These are phyloP conservation scores for Natator depressus DNA, from an alignment of 2,113 vertebrate genomes.

Conservation along the genomic window DNA sequence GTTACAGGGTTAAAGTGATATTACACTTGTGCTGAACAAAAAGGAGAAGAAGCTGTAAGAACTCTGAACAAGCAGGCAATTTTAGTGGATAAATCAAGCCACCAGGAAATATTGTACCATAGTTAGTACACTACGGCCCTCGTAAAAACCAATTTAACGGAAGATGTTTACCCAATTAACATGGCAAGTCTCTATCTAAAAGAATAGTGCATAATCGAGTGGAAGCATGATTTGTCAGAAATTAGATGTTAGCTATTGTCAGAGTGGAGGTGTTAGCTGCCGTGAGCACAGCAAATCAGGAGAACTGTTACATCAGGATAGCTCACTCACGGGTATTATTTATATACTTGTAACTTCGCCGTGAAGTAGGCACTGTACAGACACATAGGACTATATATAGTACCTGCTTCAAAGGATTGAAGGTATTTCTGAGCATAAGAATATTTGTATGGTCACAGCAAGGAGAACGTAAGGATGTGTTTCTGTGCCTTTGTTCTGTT, in stretches of 20 bases:
- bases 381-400: not conserved
- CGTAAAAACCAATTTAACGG: not conserved
- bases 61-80: fast-evolving
- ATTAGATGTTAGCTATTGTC: not conserved
- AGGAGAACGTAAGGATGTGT: not conserved
- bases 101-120: not conserved
- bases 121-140: not conserved
- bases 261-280: not conserved
- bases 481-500: not conserved
- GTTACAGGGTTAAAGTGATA: not conserved
- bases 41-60: fast-evolving
- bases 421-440: not conserved
- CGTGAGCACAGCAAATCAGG: not conserved
- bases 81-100: fast-evolving
- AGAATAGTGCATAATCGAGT: not conserved
- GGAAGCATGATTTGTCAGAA: not conserved
- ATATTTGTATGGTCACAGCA: not conserved
- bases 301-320: not conserved
- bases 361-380: not conserved
- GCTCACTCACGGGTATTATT: not conserved
- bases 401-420: not conserved
- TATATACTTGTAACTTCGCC: not conserved
- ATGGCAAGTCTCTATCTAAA: not conserved
- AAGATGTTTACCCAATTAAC: not conserved
- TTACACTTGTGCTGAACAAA: not conserved